These are phyloP conservation scores for Uloborus plumipes DNA, from an alignment of 2,888 invertebrate species.

Conservation along the genomic window DNA sequence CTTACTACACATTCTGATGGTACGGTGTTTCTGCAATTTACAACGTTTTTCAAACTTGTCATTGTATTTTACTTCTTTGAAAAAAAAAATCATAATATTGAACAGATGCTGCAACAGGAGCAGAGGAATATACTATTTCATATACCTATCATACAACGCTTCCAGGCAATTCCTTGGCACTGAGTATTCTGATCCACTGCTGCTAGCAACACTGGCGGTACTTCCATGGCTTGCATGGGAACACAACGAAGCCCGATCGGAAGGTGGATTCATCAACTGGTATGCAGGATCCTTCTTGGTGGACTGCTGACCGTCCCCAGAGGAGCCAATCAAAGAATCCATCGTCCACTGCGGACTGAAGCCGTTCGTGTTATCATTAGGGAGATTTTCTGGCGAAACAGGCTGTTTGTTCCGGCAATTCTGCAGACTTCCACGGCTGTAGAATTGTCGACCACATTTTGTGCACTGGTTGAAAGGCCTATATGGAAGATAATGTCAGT, in stretches of 20 bases:
- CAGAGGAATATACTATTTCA: not conserved
- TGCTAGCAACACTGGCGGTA: constrained; percentile 72
- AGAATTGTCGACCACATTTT: constrained; percentile 61
- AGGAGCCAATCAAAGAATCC: constrained; percentile 48
- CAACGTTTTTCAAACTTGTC: too few relatives aligned
- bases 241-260: constrained; percentile 64
- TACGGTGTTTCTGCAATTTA: too few relatives aligned
- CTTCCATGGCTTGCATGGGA: constrained; percentile 65
- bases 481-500: not conserved
- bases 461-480: constrained; percentile 64
- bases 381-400: constrained; percentile 10
- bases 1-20: too few relatives aligned
- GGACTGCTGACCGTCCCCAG: constrained; percentile 3
- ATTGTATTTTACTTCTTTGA: too few relatives aligned
- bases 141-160: constrained; percentile 64
- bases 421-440: constrained; percentile 37
- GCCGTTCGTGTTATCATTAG: constrained; percentile 13
- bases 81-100: too few relatives aligned
- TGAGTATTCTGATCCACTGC: constrained; percentile 70
- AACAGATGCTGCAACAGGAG: too few relatives aligned
- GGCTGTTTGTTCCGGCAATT: constrained; percentile 18
- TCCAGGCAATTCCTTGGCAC: constrained; percentile 65
- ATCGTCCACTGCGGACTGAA: constrained; percentile 64
- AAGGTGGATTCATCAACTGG: constrained; percentile 35
- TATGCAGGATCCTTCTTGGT: constrained; percentile 38